Evolutionary conservation across 2,113 vertebrate species (phyloP), one percentile per base, ranked within the genome.

Genomic region (Pogonocichla stellata): DNA sequence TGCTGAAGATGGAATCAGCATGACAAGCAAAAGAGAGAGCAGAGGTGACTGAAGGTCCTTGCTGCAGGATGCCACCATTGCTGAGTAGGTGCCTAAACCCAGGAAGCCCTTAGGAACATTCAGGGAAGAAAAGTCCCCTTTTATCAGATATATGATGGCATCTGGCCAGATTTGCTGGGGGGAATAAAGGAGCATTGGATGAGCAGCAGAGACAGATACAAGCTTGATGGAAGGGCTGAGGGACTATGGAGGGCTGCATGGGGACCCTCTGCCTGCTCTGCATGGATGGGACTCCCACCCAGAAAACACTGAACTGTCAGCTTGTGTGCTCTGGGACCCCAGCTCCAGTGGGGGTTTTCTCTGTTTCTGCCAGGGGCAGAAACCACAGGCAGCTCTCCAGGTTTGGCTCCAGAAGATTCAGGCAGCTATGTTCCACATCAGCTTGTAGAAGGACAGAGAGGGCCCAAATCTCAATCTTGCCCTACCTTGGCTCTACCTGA

Each of bases 231-330:
- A 53, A 75, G 12, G 28, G 48, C 38, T 58, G 72, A 40, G 19
- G 16, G 48, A 20, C 14, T 2, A 0, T 19, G 38, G 43, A 67
- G n/a, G 8, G 25, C 54, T 56, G 64, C 2, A 2, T 36, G 42
- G 36, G 12, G 17, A 53, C 19, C 12, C 20, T n/a, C 15, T 0
- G 0, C 31, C 31, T 29, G n/a, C 25, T 67, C 53, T 80, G 34
- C 24, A 10, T 0, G 0, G 45, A 29, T 14, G 19, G 11, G 25
- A 64, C 26, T 60, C 25, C 19, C 14, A 66, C 6, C n/a, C 69
- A 79, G 74, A 22, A 26, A 53, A 40, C 40, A 36, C 48, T 31
- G 38, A 29, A 26, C 34, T 22, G 12, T 43, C 58, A 67, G 47
- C 26, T 42, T 17, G 42, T 53, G 22, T 23, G 45, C 22, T 53